Evolutionary conservation across 2,113 vertebrate genomes (phyloP).

Genomic region (Pelecanoides urinatrix): DNA sequence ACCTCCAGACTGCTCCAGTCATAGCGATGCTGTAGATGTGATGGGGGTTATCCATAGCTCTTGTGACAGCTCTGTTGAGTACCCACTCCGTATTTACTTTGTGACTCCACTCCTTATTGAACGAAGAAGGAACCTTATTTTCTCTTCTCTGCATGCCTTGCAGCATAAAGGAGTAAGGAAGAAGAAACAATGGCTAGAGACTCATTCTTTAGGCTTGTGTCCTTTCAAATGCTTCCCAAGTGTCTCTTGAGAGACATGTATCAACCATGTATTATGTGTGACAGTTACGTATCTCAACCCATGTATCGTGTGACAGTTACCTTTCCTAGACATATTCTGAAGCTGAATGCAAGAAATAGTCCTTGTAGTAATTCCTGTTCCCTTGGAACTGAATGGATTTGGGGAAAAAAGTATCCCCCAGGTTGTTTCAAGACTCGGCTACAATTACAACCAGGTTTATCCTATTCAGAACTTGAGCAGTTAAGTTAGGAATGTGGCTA

Average conservation of each 20-base stretch:
- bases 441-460: not conserved
- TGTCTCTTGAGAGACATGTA: not conserved
- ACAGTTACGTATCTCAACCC: too few relatives aligned
- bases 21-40: fast-evolving
- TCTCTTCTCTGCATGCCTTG: not conserved
- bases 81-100: not conserved
- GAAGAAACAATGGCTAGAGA: not conserved
- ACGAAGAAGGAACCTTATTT: not conserved
- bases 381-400: not conserved
- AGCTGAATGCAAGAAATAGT: not conserved
- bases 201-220: not conserved
- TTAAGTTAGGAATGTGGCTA: not conserved
- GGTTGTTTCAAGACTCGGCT: not conserved
- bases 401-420: not conserved
- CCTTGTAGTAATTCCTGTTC: not conserved
- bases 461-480: not conserved
- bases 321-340: not conserved
- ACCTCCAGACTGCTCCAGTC: not conserved
- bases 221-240: not conserved
- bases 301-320: not conserved
- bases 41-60: not conserved
- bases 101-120: not conserved
- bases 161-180: not conserved
- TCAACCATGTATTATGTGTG: fast-evolving
- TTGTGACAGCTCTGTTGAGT: not conserved